Percentiles rank a stretch among this genome's conserved stretches.
phyloP scores from a whole-genome alignment of 1,140 invertebrate species.

The Chrysoperla carnea region DNA sequence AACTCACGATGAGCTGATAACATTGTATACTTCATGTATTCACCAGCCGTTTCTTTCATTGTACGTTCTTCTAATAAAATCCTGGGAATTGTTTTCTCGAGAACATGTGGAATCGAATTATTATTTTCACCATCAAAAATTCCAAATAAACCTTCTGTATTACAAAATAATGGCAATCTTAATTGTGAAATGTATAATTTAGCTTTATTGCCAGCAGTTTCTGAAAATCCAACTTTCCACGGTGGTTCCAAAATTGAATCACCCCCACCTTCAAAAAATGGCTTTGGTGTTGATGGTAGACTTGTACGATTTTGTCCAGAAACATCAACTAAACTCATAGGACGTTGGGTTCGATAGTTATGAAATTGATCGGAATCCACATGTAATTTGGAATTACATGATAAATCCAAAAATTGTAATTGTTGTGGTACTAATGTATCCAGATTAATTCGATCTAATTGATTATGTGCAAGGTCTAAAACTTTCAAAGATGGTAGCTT shows the following conservation, averaged over 20 bases:
- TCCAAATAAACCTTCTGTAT: conserved; percentile 60
- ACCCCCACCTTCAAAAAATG: conserved; percentile 32
- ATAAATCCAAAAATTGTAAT: conserved; percentile 68
- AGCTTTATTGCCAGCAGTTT: conserved; percentile 55
- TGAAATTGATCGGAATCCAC: conserved; percentile 67
- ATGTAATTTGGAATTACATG: conserved; percentile 60
- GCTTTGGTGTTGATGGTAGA: conserved; percentile 39
- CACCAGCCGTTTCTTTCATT: conserved; percentile 55
- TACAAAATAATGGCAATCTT: conserved; percentile 54
- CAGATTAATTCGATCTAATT: conserved; percentile 59
- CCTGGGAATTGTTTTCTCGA: conserved; percentile 55
- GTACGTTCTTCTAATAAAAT: conserved; percentile 59
- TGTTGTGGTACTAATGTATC: conserved; percentile 57
- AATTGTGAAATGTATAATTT: conserved; percentile 59
- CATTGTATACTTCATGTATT: conserved; percentile 71
- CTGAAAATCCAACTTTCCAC: conserved; percentile 68
- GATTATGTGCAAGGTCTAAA: conserved; percentile 69
- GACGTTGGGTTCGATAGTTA: conserved; percentile 54
- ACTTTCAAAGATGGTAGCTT: conserved; percentile 57
- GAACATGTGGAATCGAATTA: conserved; percentile 40
- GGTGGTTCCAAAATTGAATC: conserved; percentile 35
- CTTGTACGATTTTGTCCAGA: conserved; percentile 53
- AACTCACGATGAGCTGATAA: conserved; percentile 56
- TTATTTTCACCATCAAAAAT: conserved; percentile 63
- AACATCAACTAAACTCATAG: conserved; percentile 65